Percentiles rank a stretch among this genome's conserved stretches.
Conservation (phyloP, 2,797 vertebrate species). For the Gymnoscopelus braueri region DNA sequence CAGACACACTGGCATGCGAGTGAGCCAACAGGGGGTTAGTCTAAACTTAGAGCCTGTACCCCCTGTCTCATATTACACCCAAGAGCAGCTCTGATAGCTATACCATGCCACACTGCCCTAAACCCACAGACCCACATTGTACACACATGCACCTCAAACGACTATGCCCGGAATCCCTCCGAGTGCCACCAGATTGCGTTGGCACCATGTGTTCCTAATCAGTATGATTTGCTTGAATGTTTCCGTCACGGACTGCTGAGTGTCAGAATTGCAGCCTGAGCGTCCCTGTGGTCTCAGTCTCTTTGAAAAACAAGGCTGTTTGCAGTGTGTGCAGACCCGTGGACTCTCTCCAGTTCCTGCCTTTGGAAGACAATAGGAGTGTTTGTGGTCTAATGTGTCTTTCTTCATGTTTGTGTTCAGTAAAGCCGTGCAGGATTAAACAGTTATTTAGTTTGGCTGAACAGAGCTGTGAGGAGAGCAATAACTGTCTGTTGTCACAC, state of each 20-base stretch:
- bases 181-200: slow-evolving; percentile 32
- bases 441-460: not conserved
- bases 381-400: slow-evolving; percentile 15
- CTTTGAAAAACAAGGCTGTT: slow-evolving; percentile 21
- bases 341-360: not conserved
- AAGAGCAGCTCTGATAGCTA: slow-evolving; percentile 33
- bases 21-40: slow-evolving; percentile 65
- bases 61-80: slow-evolving; percentile 73
- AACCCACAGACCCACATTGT: slow-evolving; percentile 31
- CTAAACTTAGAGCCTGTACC: slow-evolving; percentile 81
- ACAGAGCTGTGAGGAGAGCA: slow-evolving; percentile 29
- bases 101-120: slow-evolving; percentile 38
- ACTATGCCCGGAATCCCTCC: slow-evolving; percentile 20
- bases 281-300: slow-evolving; percentile 45
- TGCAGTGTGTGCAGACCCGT: slow-evolving; percentile 21
- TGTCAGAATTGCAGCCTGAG: slow-evolving; percentile 47
- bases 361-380: slow-evolving; percentile 10
- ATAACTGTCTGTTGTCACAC: slow-evolving; percentile 1
- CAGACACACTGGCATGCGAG: slow-evolving; percentile 64
- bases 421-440: not conserved
- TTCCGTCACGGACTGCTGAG: slow-evolving; percentile 57
- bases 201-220: slow-evolving; percentile 62
- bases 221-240: slow-evolving; percentile 21
- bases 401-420: slow-evolving; percentile 14
- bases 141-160: slow-evolving; percentile 29